A percentile compares a stretch with the other conserved stretches of the same genome.
These are phyloP conservation scores for Notocelia uddmanniana DNA, from an alignment of 2,888 invertebrate species.

Conservation along the genomic window DNA sequence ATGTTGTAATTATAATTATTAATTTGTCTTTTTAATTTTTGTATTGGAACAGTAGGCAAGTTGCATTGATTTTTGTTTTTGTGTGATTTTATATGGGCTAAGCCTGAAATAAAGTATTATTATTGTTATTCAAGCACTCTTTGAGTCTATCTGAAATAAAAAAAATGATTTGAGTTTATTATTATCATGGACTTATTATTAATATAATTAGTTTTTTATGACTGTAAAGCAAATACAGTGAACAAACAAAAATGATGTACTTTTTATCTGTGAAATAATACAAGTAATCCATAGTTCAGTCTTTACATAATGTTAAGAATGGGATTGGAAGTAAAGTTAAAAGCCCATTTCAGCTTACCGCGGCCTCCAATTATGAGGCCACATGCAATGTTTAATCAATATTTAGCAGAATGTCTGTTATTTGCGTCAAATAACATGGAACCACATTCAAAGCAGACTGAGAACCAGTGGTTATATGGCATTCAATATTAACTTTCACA, in stretches of 20 bases:
- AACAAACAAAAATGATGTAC: neutral
- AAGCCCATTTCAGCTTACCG: neutral
- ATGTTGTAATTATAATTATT: too few relatives aligned
- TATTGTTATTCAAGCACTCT: too few relatives aligned
- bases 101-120: too few relatives aligned
- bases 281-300: neutral
- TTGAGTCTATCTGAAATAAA: too few relatives aligned
- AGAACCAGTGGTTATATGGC: slow-evolving; percentile 25
- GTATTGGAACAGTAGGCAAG: too few relatives aligned
- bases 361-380: slow-evolving; percentile 28
- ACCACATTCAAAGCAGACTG: slow-evolving; percentile 24
- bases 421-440: slow-evolving; percentile 19
- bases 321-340: slow-evolving; percentile 19
- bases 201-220: too few relatives aligned
- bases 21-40: too few relatives aligned
- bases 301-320: neutral
- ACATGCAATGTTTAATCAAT: slow-evolving; percentile 31
- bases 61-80: too few relatives aligned
- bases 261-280: neutral
- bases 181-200: too few relatives aligned
- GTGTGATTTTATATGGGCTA: too few relatives aligned
- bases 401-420: slow-evolving; percentile 15
- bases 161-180: too few relatives aligned
- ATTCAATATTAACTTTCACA: slow-evolving; percentile 52
- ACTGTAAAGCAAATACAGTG: too few relatives aligned